Evolutionary conservation across 2,888 invertebrate species (phyloP), one percentile per base, ranked within the genome.

Genomic region (Lysandra bellargus): DNA sequence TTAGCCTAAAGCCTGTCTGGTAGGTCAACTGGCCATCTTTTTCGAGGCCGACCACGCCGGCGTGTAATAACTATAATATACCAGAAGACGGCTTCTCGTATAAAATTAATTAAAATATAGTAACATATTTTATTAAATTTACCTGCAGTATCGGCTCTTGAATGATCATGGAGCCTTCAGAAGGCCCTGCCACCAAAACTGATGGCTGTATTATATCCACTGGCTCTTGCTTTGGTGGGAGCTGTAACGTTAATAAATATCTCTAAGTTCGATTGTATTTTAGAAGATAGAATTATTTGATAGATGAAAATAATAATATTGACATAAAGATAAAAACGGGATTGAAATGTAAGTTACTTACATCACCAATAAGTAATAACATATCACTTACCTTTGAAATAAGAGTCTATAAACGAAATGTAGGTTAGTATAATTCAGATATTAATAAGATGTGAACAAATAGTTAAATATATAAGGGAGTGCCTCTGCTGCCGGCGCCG

Each of bases 131-230:
- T 64, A 9, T 64, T 9, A 9, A 3, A 14, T 14, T 44, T 79
- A 84, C 92, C 89, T 92, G 92, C 80, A 92, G 83, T 79, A 92
- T 88, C 2, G 93, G 91, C 79, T 93, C 92, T 81, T 92, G 92
- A 81, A 93, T 90, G 49, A 92, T 88, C 81, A 92, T 88, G 0
- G 91, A 87, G 80, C 84, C 88, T 9, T 91, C 91, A 5, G 84
- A 82, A 3, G 87, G 74, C 0, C 87, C 85, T 1, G 88, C 78
- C 57, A 91, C 86, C 78, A 92, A 78, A 30, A 92, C 87, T 0
- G 90, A 85, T 0, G 86, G 87, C 78, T 87, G 91, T 6, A 89
- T 88, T 17, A 88, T 85, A 30, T 91, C 91, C 4, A 87, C 83
- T 0, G 86, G 81, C 64, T 92, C 92, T 84, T 89, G 91, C 82